Evolutionary conservation across 2,113 vertebrate genomes (phyloP).

Genomic region (Caranx melampygus): DNA sequence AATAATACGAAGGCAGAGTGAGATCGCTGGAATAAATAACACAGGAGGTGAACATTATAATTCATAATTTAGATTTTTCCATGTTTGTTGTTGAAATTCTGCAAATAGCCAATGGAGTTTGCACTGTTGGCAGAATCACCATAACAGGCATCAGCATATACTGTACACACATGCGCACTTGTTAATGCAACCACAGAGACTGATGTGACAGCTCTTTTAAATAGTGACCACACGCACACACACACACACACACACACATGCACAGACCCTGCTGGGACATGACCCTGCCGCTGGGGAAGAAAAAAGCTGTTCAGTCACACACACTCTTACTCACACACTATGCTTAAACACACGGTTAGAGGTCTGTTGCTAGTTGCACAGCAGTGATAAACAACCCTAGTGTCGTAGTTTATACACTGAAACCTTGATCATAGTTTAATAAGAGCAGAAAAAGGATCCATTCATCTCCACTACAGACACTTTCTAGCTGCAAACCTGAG

Average conservation of each 20-base stretch:
- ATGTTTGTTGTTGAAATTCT: not conserved
- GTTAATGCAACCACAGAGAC: conserved; percentile 6
- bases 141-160: not conserved
- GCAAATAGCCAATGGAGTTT: conserved; percentile 2
- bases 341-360: conserved; percentile 5
- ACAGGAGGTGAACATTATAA: not conserved
- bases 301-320: conserved; percentile 31
- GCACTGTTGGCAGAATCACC: not conserved
- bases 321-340: not conserved
- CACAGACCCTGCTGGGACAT: conserved; percentile 44
- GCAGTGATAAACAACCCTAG: conserved; percentile 51
- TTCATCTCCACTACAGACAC: conserved; percentile 28
- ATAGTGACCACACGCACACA: conserved; percentile 14
- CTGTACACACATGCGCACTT: not conserved
- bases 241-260: not conserved
- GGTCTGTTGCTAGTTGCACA: conserved; percentile 10
- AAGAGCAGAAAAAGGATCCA: conserved; percentile 12
- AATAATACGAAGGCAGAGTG: not conserved
- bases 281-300: conserved; percentile 18
- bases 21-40: not conserved
- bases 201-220: conserved; percentile 10
- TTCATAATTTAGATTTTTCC: not conserved
- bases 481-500: conserved; percentile 8
- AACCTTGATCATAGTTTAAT: conserved; percentile 58
- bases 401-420: conserved; percentile 35